Evolutionary conservation across 2,888 invertebrate species (phyloP).

Genomic region (Cloeon dipterum): DNA sequence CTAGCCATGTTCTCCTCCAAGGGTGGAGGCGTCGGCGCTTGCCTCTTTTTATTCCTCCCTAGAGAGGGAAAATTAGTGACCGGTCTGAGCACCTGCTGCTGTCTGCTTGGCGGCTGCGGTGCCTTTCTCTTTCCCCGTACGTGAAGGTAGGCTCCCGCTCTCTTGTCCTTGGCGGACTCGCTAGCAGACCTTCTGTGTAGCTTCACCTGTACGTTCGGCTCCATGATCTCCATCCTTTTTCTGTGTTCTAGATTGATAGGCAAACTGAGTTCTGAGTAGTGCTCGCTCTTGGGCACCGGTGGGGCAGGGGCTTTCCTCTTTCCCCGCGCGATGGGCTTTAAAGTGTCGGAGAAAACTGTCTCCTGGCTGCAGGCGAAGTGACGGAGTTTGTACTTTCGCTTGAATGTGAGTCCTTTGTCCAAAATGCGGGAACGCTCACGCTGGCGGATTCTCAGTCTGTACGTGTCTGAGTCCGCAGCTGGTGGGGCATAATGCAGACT

Average conservation of each 20-base stretch:
- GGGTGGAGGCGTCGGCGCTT: conserved; percentile 22
- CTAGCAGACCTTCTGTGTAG: conserved; percentile 32
- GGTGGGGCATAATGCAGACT: conserved; percentile 20
- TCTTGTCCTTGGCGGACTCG: conserved; percentile 31
- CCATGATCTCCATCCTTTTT: conserved; percentile 3
- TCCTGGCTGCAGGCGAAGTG: background rate
- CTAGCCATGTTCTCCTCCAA: background rate
- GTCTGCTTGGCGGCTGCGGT: conserved; percentile 22
- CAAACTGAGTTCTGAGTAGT: conserved; percentile 10
- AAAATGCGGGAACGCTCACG: conserved; percentile 29
- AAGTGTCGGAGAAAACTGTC: background rate
- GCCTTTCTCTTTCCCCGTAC: conserved; percentile 55
- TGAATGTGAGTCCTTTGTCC: conserved; percentile 34
- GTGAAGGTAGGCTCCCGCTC: conserved; percentile 31
- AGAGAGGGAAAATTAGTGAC: conserved; percentile 1
- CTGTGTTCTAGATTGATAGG: conserved; percentile 9
- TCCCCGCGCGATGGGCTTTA: conserved; percentile 6
- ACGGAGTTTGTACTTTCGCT: conserved; percentile 35
- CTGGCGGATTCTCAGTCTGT: conserved; percentile 32
- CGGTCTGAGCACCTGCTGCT: conserved; percentile 3
- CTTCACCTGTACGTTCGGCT: background rate
- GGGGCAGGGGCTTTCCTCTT: conserved; percentile 11
- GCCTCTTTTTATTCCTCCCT: conserved; percentile 18
- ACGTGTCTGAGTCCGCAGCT: conserved; percentile 37
- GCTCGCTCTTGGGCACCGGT: conserved; percentile 6